Conservation (phyloP, 1,140 invertebrate species). For the Bombus sibiricus region DNA sequence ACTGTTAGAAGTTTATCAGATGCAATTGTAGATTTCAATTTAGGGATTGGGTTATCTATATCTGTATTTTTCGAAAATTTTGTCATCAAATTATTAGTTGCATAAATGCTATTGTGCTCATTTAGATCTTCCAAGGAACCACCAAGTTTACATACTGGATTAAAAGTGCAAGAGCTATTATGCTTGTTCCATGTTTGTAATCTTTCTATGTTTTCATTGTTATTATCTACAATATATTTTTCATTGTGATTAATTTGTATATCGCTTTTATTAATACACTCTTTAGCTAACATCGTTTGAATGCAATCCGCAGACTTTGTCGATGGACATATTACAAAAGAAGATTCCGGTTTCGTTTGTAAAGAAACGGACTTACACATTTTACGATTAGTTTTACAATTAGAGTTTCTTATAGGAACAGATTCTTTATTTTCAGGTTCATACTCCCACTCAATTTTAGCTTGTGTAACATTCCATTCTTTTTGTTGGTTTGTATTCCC, state of each 20-base stretch:
- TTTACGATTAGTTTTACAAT: conserved; percentile 51
- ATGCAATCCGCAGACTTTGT: conserved; percentile 76
- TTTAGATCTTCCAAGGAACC: conserved; percentile 60
- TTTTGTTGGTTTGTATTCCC: conserved; percentile 79
- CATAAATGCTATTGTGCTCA: conserved; percentile 70
- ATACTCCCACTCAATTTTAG: conserved; percentile 73
- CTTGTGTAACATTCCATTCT: conserved; percentile 81
- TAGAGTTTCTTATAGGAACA: conserved; percentile 48
- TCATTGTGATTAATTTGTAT: conserved; percentile 45
- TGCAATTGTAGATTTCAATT: conserved; percentile 64
- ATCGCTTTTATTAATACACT: conserved; percentile 42
- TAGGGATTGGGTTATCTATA: conserved; percentile 38
- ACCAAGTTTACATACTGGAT: conserved; percentile 64
- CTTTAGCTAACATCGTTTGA: conserved; percentile 67
- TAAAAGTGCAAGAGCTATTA: conserved; percentile 59
- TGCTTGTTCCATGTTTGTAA: conserved; percentile 44
- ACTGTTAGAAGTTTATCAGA: conserved; percentile 78
- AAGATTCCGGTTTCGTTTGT: conserved; percentile 41
- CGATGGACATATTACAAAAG: conserved; percentile 37
- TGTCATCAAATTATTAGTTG: conserved; percentile 66
- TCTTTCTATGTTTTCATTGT: conserved; percentile 46
- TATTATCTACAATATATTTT: conserved; percentile 38
- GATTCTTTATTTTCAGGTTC: conserved; percentile 50
- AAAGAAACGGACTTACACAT: conserved; percentile 53
- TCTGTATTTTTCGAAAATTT: conserved; percentile 30